Base-by-base conservation (phyloP, 2,888 invertebrate species). In the Bruchidius siliquastri region DNA sequence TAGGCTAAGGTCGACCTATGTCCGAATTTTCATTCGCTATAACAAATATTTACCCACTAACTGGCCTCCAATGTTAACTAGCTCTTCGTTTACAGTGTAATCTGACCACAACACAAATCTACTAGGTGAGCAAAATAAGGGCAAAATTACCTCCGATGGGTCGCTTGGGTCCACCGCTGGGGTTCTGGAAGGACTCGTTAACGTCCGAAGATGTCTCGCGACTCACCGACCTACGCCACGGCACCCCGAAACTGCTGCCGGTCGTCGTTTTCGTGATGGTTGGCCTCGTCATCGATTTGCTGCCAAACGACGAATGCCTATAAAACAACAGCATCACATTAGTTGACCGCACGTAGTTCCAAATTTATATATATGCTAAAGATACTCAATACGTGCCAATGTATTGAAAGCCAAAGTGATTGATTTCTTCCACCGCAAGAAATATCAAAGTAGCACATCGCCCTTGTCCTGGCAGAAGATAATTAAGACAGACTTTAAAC, bases 121-220 rank as follows among this genome's bases (percentile, higher is more conserved):
- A 49, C 49, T 13, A 13, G 13, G 49, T 8, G 49, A 1, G 49
- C 49, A 18, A 49, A 8, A 49, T 49, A 49, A 49, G 49, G 6
- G 6, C 6, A 13, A 13, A 49, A 49, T 91, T 90, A 93, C 93
- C 93, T 92, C 93, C 93, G 90, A 92, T 88, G 79, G 93, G 93
- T 10, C 78, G 74, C 22, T 73, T 49, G 6, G 49, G 18, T 49
- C 49, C 49, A 13, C 49, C 49, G 18, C 6, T 18, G 13, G 49
- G 49, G 49, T 13, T 18, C 49, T 49, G 49, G 49, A 49, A 87
- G 91, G 87, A 30, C 72, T 72, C 20, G 75, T 93, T 93, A 87
- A 92, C 91, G 83, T 93, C 93, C 71, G 91, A 90, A 82, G 91
- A 90, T 84, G 93, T 85, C 84, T 93, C 93, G 81, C 93, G 90